phyloP scores from a whole-genome alignment of 2,888 invertebrate species.

The Dione juno region DNA sequence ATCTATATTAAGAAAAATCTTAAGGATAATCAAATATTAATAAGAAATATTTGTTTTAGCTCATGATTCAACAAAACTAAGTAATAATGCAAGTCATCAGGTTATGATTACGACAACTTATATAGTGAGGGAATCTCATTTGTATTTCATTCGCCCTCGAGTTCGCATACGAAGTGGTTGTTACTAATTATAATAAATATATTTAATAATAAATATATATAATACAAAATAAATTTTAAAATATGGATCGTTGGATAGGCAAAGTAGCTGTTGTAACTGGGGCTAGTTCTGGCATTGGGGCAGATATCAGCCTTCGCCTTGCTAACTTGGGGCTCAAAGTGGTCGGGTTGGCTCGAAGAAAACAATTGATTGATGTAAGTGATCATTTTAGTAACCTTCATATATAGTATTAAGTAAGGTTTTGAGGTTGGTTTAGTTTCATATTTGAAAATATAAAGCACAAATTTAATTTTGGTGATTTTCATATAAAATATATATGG shows the following conservation, averaged over 20 bases:
- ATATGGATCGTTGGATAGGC: conserved; percentile 80
- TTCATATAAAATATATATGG: too few relatives aligned
- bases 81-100: not conserved
- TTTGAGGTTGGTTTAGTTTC: too few relatives aligned
- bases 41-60: not conserved
- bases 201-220: not conserved
- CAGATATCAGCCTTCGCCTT: conserved; percentile 62
- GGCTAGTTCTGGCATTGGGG: conserved; percentile 85
- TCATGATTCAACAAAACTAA: not conserved
- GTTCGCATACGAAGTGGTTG: not conserved
- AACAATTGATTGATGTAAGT: conserved; percentile 11
- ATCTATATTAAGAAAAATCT: not conserved
- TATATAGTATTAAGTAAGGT: too few relatives aligned
- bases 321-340: conserved; percentile 65
- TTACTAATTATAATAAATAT: not conserved
- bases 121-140: not conserved
- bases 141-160: not conserved
- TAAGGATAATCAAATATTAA: not conserved
- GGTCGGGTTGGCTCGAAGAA: conserved; percentile 54
- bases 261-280: conserved; percentile 86
- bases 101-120: not conserved
- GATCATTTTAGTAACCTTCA: not conserved
- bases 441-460: too few relatives aligned
- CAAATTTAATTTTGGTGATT: too few relatives aligned
- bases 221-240: not conserved